phyloP scores from a whole-genome alignment of 2,888 invertebrate genomes.

The Empis stercorea region DNA sequence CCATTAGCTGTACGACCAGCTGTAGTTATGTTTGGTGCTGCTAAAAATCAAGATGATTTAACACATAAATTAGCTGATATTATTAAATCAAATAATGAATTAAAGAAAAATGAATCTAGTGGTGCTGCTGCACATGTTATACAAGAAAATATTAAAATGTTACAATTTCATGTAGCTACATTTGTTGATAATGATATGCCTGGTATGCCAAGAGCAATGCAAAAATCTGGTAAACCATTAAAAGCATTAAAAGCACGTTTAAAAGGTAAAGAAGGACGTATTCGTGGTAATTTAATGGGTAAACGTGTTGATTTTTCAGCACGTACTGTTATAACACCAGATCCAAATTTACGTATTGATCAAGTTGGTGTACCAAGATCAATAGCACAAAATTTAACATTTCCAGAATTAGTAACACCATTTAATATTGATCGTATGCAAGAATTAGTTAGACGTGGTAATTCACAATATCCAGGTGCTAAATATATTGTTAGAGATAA shows the following conservation, averaged over 20 bases:
- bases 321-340: constrained; percentile 95
- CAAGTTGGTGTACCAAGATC: constrained; percentile 97
- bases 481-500: constrained; percentile 99
- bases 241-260: constrained; percentile 94
- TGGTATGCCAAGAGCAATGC: constrained; percentile 93
- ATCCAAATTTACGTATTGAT: constrained; percentile 87
- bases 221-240: constrained; percentile 96
- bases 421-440: constrained; percentile 91
- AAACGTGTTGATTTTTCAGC: constrained; percentile 99
- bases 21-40: constrained; percentile 95
- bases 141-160: constrained; percentile 90
- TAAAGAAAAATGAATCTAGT: constrained; percentile 86
- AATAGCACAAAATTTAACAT: constrained; percentile 97
- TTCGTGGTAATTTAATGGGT: constrained; percentile 99
- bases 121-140: constrained; percentile 98
- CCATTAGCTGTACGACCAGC: constrained; percentile 93
- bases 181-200: constrained; percentile 98
- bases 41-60: constrained; percentile 96
- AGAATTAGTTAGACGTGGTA: constrained; percentile 89
- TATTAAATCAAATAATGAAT: constrained; percentile 94
- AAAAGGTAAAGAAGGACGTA: constrained; percentile 98
- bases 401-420: constrained; percentile 97
- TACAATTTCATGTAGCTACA: constrained; percentile 98
- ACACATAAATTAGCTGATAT: constrained; percentile 98
- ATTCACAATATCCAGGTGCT: constrained; percentile 97